A percentile compares a stretch with the other conserved stretches of the same genome.
These are phyloP conservation scores for Toxostoma redivivum DNA, from an alignment of 2,113 vertebrate genomes.

Conservation along the genomic window DNA sequence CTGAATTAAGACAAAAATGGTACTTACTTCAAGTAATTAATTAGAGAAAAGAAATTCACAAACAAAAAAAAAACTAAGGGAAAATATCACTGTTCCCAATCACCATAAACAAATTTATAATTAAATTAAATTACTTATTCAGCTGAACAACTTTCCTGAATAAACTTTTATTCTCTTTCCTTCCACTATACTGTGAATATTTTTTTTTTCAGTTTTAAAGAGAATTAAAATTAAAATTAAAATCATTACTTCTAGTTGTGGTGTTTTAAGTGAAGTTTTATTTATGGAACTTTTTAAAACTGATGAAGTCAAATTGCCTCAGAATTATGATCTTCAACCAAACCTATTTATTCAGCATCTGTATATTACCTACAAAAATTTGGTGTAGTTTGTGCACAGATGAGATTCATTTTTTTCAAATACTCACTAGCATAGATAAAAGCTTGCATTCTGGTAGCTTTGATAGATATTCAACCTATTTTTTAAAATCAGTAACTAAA, in stretches of 20 bases:
- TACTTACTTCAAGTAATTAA: background rate
- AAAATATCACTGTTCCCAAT: background rate
- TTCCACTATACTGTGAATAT: background rate
- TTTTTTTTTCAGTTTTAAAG: background rate
- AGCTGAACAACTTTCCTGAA: background rate
- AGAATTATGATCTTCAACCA: background rate
- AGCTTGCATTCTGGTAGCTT: background rate
- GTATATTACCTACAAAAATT: background rate
- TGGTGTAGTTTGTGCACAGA: background rate
- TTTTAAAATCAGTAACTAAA: background rate
- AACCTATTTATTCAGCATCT: background rate
- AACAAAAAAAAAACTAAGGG: background rate
- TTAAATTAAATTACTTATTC: background rate
- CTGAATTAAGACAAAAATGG: background rate
- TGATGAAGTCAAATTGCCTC: background rate
- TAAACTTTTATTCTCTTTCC: background rate
- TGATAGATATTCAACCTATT: background rate
- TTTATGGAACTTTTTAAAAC: slow-evolving; percentile 4
- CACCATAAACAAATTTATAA: background rate
- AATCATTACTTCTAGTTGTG: background rate
- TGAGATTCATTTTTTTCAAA: background rate
- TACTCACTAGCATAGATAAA: background rate
- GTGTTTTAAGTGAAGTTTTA: background rate
- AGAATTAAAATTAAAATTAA: background rate
- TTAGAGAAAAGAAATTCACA: background rate